phyloP scores from a whole-genome alignment of 2,113 vertebrate species.

The Procapra przewalskii region DNA sequence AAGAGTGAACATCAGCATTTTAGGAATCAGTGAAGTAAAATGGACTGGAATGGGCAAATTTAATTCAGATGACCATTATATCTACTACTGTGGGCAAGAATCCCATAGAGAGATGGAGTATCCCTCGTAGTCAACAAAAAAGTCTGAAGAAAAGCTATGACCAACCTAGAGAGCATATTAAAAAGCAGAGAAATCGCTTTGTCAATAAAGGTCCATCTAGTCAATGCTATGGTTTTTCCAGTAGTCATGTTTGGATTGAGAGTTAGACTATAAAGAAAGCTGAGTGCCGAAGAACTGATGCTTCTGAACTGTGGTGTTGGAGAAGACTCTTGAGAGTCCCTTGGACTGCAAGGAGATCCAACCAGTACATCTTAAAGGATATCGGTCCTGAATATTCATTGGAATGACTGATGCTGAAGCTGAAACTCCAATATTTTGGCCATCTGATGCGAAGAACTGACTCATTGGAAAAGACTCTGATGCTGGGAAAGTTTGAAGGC shows the following conservation, averaged over 20 bases:
- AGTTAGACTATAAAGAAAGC: neutral
- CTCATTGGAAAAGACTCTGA: neutral
- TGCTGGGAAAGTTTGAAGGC: neutral
- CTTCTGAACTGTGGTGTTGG: neutral
- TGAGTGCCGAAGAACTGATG: neutral
- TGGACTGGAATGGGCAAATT: neutral
- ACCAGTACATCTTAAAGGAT: neutral
- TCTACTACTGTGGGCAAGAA: neutral
- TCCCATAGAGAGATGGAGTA: neutral
- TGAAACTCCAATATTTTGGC: neutral
- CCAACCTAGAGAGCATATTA: neutral
- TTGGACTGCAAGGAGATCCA: neutral
- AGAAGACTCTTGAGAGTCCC: neutral
- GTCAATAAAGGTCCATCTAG: neutral
- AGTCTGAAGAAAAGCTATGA: neutral
- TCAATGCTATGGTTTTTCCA: neutral
- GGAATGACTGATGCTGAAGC: neutral
- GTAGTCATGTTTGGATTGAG: neutral
- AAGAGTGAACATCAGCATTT: neutral
- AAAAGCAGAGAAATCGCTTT: neutral
- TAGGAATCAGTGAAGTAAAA: neutral
- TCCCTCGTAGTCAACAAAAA: neutral
- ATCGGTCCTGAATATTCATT: neutral
- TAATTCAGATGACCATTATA: neutral
- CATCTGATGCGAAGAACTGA: neutral